These are phyloP conservation scores for Hetaerina titia DNA, from an alignment of 2,888 invertebrate species.

Conservation along the genomic window DNA sequence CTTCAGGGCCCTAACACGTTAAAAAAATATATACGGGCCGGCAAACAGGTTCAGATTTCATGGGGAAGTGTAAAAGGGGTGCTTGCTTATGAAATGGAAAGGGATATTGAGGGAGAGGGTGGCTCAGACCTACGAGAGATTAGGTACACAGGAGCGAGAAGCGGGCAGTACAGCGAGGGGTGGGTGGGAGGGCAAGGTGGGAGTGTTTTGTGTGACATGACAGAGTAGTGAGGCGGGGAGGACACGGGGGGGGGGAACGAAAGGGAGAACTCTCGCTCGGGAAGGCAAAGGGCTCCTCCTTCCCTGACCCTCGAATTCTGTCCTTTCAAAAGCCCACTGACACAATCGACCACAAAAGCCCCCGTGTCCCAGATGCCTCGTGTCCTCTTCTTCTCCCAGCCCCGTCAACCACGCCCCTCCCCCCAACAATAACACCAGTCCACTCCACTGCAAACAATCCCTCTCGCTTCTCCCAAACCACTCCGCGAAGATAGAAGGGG, in stretches of 20 bases:
- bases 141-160: neutral
- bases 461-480: neutral
- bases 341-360: slow-evolving; percentile 62
- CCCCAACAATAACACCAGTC: neutral
- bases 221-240: neutral
- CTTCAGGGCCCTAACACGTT: neutral
- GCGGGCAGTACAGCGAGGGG: neutral
- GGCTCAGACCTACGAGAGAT: neutral
- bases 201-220: neutral
- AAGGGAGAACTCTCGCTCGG: neutral
- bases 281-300: neutral
- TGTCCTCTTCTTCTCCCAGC: neutral
- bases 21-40: neutral
- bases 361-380: slow-evolving; percentile 56
- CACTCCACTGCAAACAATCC: neutral
- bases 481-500: neutral
- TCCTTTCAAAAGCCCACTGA: slow-evolving; percentile 23
- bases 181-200: neutral
- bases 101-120: neutral
- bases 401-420: neutral
- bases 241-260: neutral
- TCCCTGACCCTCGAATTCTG: neutral
- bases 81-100: neutral
- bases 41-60: neutral
- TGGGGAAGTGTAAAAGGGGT: neutral